phyloP scores from a whole-genome alignment of 1,140 invertebrate genomes.

The Euura saliciscinereae region DNA sequence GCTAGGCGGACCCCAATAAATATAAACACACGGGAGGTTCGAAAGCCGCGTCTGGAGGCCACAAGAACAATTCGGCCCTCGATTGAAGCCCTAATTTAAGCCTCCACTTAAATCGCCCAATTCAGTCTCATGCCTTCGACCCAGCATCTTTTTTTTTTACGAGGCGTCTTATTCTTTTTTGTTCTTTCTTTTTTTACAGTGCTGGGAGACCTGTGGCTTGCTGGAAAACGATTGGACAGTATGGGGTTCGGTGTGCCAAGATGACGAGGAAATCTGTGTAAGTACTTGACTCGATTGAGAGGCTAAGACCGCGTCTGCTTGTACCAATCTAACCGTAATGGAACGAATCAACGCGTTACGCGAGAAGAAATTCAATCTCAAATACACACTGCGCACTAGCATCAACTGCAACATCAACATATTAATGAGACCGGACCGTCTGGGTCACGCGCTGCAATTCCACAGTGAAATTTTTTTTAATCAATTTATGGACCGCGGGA shows the following conservation, averaged over 20 bases:
- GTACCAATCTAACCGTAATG: background rate
- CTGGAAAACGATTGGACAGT: conserved; percentile 77
- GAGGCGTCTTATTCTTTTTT: conserved; percentile 12
- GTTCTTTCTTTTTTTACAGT: conserved; percentile 66
- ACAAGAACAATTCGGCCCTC: conserved; percentile 52
- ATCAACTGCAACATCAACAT: background rate
- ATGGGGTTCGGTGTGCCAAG: conserved; percentile 72
- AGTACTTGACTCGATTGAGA: conserved; percentile 49
- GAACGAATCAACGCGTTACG: background rate
- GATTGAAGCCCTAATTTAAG: conserved; percentile 42
- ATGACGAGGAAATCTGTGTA: conserved; percentile 70
- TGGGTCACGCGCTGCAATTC: background rate
- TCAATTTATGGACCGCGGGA: background rate
- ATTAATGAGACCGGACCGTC: background rate
- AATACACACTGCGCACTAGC: background rate
- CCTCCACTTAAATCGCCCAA: conserved; percentile 33
- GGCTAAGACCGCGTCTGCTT: background rate
- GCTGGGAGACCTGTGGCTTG: conserved; percentile 79
- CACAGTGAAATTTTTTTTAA: background rate
- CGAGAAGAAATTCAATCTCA: background rate
- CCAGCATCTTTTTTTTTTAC: conserved; percentile 19
- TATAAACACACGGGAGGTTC: conserved; percentile 57
- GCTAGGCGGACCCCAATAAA: conserved; percentile 53
- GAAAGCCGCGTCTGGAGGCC: conserved; percentile 19
- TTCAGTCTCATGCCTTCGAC: conserved; percentile 26